phyloP scores from a whole-genome alignment of 2,797 vertebrate genomes.

The Phoeniculus purpureus region DNA sequence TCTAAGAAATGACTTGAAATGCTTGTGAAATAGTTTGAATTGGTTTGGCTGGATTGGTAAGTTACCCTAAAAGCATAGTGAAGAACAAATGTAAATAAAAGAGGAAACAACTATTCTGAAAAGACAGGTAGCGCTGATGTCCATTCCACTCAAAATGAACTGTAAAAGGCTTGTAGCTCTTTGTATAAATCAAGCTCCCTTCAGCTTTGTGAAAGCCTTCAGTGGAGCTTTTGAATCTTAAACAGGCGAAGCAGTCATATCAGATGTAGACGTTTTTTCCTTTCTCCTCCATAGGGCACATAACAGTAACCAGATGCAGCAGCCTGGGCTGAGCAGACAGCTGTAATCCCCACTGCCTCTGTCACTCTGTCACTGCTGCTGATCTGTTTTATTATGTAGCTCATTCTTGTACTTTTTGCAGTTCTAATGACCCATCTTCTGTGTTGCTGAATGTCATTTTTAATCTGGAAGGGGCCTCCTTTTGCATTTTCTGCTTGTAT shows the following conservation, averaged over 20 bases:
- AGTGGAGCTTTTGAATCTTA: constrained; percentile 18
- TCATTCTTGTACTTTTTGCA: not conserved
- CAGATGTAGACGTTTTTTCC: not conserved
- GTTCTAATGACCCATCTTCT: not conserved
- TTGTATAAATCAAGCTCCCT: constrained; percentile 18
- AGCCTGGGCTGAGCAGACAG: not conserved
- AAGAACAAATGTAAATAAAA: constrained; percentile 50
- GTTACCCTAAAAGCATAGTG: constrained; percentile 43
- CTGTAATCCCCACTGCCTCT: not conserved
- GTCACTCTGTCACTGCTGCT: not conserved
- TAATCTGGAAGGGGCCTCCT: not conserved
- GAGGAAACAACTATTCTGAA: not conserved
- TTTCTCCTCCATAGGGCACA: not conserved
- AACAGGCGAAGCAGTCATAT: constrained; percentile 5
- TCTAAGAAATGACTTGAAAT: constrained; percentile 44
- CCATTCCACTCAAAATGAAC: constrained; percentile 29
- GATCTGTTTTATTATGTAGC: not conserved
- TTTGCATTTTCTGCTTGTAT: not conserved
- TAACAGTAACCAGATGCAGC: not conserved
- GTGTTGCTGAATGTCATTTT: not conserved
- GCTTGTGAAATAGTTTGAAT: constrained; percentile 57
- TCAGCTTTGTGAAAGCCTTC: constrained; percentile 42
- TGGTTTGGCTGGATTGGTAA: constrained; percentile 40
- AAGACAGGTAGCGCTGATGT: constrained; percentile 30
- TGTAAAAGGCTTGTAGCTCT: constrained; percentile 36